Evolutionary conservation across 2,113 vertebrate genomes (phyloP).

Genomic region (Sorex araneus): DNA sequence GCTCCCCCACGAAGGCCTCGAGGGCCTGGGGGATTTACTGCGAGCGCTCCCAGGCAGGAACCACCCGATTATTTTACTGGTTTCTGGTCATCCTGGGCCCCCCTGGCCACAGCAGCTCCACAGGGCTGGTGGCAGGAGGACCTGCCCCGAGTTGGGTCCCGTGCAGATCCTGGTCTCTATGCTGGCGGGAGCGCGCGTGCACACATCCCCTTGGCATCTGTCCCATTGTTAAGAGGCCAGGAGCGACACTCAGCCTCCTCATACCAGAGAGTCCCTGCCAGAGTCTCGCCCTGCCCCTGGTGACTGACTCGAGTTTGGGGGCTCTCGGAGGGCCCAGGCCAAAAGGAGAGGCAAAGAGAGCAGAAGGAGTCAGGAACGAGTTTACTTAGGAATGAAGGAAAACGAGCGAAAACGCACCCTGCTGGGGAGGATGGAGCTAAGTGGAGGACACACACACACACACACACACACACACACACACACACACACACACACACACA

Average conservation of each 20-base stretch:
- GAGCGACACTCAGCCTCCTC: background rate
- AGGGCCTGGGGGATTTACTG: background rate
- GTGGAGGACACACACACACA: too few species aligned
- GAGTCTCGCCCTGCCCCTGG: background rate
- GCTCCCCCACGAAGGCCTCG: background rate
- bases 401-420: background rate
- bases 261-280: background rate
- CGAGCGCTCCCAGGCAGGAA: background rate
- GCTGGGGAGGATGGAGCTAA: too few species aligned
- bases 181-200: too few species aligned
- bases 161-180: background rate
- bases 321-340: background rate
- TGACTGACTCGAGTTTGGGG: background rate
- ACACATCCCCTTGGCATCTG: too few species aligned
- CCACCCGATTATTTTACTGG: background rate
- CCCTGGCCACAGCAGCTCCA: background rate
- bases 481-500: too few species aligned
- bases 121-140: background rate
- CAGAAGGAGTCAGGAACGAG: background rate
- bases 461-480: too few species aligned
- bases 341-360: background rate
- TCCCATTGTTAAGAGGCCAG: background rate
- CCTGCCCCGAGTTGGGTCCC: too few species aligned
- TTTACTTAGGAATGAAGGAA: constrained; percentile 2
- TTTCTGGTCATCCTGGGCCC: too few species aligned